Base-by-base conservation (phyloP, 2,797 vertebrate genomes). In the Oreortyx pictus region DNA sequence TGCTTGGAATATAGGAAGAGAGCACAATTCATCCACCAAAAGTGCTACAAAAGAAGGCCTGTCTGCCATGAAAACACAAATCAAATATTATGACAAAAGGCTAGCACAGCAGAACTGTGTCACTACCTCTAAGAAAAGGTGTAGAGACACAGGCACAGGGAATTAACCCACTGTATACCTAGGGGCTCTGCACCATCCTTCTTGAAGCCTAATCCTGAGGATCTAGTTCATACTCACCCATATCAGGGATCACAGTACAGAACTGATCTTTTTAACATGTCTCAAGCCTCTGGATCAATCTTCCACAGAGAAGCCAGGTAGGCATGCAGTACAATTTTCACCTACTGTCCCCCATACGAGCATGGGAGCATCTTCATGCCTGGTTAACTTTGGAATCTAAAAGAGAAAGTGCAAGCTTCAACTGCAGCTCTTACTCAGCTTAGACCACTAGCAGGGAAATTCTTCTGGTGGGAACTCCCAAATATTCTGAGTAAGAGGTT, bases 381-480 rank as follows among this genome's bases (percentile, higher is more conserved):
- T 43, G 14, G 57, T 44, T 12, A 77, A 7, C 25, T 61, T 67
- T 29, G 41, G 75, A 87, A 39, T 31, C 3, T 54, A 37, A 25
- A 88, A 66, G 43, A 25, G 11, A 0, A 18, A 80, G 3, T 11
- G 3, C 13, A 33, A 89, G 19, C 43, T 79, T 85, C 81, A 61
- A 9, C 39, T 39, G 25, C n/a, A 93, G 62, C 49, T 80, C 82
- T 87, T 85, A 15, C 59, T 93, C 46, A 78, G n/a, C 35, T 78
- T 78, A 50, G 43, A 33, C 4, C 14, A 27, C 22, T 62, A 60
- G 59, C 43, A 47, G n/a, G 61, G 35, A 78, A 50, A 6, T 6
- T 88, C 20, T 90, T 31, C 33, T 72, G 12, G 9, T 18, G 20
- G 27, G 56, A 8, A 47, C 39, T 90, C 54, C 41, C 59, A 56